phyloP scores from a whole-genome alignment of 2,113 vertebrate species.

The Shinisaurus crocodilurus region DNA sequence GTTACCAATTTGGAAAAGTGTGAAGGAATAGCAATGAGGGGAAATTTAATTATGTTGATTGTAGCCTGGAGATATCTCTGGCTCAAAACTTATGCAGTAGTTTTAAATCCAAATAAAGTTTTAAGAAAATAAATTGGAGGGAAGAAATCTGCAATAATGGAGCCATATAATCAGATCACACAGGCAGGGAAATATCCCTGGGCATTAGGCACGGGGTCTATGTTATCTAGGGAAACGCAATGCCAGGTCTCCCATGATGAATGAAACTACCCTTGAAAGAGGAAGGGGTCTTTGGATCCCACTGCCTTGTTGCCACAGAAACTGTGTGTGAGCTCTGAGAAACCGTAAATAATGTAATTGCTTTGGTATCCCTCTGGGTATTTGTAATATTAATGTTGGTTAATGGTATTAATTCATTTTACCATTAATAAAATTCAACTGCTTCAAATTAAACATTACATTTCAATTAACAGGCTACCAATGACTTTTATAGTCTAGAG shows the following conservation, averaged over 20 bases:
- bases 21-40: background rate
- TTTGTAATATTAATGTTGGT: conserved; percentile 73
- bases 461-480: conserved; percentile 73
- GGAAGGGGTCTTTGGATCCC: background rate
- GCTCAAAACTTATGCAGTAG: background rate
- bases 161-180: background rate
- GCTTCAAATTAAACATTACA: conserved; percentile 74
- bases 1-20: background rate
- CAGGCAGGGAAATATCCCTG: background rate
- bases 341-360: conserved; percentile 70
- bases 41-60: background rate
- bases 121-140: background rate
- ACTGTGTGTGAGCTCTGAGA: conserved; percentile 36
- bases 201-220: background rate
- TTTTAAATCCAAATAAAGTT: background rate
- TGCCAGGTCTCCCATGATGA: background rate
- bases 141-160: background rate
- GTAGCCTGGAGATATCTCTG: background rate
- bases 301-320: conserved; percentile 11
- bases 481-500: conserved; percentile 61
- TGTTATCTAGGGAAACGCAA: background rate
- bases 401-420: conserved; percentile 77
- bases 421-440: conserved; percentile 73
- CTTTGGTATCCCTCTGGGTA: conserved; percentile 69
- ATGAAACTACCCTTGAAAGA: background rate